Evolutionary conservation across 2,113 vertebrate genomes (phyloP), one percentile per base, ranked within the genome.

Genomic region (Ceyx cyanopectus): DNA sequence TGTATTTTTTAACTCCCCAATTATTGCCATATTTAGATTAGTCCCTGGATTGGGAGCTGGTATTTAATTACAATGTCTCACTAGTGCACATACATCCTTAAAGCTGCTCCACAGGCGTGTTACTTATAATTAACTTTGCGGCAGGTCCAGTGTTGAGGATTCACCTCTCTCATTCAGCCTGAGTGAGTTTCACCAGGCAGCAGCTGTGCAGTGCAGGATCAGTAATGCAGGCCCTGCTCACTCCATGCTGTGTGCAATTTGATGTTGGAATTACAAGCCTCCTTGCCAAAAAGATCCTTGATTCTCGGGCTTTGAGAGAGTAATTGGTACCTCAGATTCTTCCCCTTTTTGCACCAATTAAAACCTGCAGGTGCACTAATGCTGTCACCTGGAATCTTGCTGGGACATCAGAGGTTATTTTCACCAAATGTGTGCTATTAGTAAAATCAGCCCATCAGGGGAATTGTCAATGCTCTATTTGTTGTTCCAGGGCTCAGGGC

Each of bases 291-390:
- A 93, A 34, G 3, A 0, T 83, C 81, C 76, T 81, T 76, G 75
- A 75, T 82, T 91, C 63, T 80, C 4, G 0, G 46, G 66, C 83
- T 88, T 81, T 0, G 0, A 85, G 75, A 92, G 54, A 82, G 54
- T 93, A 93, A 90, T 72, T 95, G 70, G 77, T 78, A 87, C 77
- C 79, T 90, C 86, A 53, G 41, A 81, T 37, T 90, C 45, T 84
- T 70, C 40, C 67, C 77, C 62, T 94, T 89, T 93, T 57, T 85
- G 62, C 57, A 76, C 86, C 93, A 95, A 93, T 97, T 96, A 95
- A 94, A 95, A 86, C 51, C 60, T 90, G 90, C 93, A 95, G 92
- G 93, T 95, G 90, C 87, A 91, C 58, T 80, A 23, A 76, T 45
- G n/a, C 7, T 90, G 61, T 94, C 83, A 90, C 84, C 85, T 90